A percentile compares a stretch with the other conserved stretches of the same genome.
Conservation (phyloP, 1,140 invertebrate species). For the Alviniconcha marisindica region DNA sequence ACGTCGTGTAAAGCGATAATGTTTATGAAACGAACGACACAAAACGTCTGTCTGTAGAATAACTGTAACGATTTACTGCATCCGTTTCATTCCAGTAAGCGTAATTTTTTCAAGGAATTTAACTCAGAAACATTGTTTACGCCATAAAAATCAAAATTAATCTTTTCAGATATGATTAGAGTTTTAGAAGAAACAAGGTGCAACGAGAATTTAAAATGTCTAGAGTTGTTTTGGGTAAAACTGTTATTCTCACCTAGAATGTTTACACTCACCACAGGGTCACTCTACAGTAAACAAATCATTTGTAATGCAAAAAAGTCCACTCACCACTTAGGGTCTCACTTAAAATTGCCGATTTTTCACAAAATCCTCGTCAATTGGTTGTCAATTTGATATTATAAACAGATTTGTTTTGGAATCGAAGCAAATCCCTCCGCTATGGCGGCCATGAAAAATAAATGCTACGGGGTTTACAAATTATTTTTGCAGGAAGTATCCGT, state of each 20-base stretch:
- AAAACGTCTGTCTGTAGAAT: no score
- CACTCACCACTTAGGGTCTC: not conserved
- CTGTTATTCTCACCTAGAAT: not conserved
- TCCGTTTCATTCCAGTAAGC: no score
- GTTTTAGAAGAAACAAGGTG: no score
- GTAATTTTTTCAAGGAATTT: no score
- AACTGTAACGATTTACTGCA: no score
- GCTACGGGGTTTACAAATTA: slow-evolving; percentile 55
- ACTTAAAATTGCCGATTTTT: not conserved
- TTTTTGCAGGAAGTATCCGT: slow-evolving; percentile 34
- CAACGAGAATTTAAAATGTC: no score
- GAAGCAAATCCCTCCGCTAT: slow-evolving; percentile 43
- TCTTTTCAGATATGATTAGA: no score
- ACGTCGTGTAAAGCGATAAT: no score
- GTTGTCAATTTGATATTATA: not conserved
- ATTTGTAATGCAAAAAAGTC: not conserved
- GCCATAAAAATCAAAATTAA: no score
- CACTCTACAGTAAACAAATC: not conserved
- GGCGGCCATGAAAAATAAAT: slow-evolving; percentile 64
- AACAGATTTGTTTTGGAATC: slow-evolving; percentile 29
- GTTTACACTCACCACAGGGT: slow-evolving; percentile 33
- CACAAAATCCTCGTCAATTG: not conserved
- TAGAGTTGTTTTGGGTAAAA: not conserved
- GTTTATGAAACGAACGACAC: no score
- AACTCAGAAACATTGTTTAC: no score